Conservation (phyloP, 2,888 invertebrate genomes). For the Drosophila rubida region DNA sequence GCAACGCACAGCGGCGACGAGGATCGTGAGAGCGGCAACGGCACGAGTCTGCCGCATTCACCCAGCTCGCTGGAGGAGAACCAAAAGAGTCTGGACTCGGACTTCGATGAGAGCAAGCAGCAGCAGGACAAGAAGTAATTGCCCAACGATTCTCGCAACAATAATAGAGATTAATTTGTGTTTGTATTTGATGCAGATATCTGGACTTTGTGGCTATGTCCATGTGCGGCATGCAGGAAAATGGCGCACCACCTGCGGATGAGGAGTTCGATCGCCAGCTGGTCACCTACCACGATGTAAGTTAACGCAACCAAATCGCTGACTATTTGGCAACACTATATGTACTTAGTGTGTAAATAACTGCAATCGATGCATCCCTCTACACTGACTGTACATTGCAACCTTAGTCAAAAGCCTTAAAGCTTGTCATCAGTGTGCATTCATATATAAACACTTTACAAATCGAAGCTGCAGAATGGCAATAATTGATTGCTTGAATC, state of each 20-base stretch:
- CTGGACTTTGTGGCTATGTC: slow-evolving; percentile 90
- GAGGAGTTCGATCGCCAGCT: slow-evolving; percentile 88
- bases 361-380: background rate
- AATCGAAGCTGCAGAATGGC: too few species aligned
- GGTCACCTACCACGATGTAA: slow-evolving; percentile 86
- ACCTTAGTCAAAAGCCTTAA: background rate
- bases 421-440: too few species aligned
- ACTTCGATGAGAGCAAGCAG: slow-evolving; percentile 91
- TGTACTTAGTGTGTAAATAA: background rate
- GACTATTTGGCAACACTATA: background rate
- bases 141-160: background rate
- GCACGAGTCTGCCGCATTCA: slow-evolving; percentile 97
- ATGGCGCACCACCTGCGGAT: slow-evolving; percentile 86
- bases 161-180: background rate
- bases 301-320: too few species aligned
- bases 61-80: slow-evolving; percentile 93
- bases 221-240: slow-evolving; percentile 89
- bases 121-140: slow-evolving; percentile 85
- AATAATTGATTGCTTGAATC: too few species aligned
- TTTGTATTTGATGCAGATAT: slow-evolving; percentile 70
- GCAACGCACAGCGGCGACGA: slow-evolving; percentile 87
- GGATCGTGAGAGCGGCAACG: slow-evolving; percentile 98
- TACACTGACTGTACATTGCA: background rate
- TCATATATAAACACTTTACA: too few species aligned
- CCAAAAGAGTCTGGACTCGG: slow-evolving; percentile 91